Evolutionary conservation across 2,888 invertebrate genomes (phyloP), one percentile per base, ranked within the genome.

Genomic region (Aphodius sticticus): DNA sequence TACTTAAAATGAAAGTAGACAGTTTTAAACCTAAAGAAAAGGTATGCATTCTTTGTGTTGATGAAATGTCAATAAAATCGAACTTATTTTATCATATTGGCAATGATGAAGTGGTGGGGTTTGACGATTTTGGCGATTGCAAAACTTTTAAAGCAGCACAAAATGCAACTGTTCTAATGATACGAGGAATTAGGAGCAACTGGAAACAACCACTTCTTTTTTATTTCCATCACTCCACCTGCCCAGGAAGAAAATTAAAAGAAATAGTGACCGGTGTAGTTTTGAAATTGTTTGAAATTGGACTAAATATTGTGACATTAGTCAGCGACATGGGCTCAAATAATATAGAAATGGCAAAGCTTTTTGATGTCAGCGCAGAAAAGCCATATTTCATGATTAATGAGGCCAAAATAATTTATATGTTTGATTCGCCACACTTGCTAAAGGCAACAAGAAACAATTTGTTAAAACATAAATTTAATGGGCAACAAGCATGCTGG

Each of bases 371-470:
- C 26, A 14, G 16, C 26, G 16, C 16, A 70, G 70, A 70, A 3
- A 6, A 5, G 7, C 70, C 7, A 5, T 70, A 6, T 70, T 2
- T 70, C 15, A 16, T 6, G 16, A 26, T 70, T 6, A 6, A 70
- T 14, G 2, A 70, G 2, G 5, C 6, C 9, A 70, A 15, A 16
- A 5, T 6, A n/a, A 4, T 70, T 70, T 38, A 38, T 76, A 78
- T 84, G 6, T 83, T 84, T 80, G 84, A 84, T 78, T 69, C 81
- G 12, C 82, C 79, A 76, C 79, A 79, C 38, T 26, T 79, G 5
- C 70, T 84, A 16, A 85, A 82, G 77, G 70, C 80, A 37, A 9
- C 75, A n/a, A 26, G 83, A 77, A 83, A 83, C 78, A 83, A 82
- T 77, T 76, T 83, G n/a, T 72, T 82, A 69, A 81, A 81, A 76